A percentile compares a stretch with the other conserved stretches of the same genome.
These are phyloP conservation scores for Coccyzus lansbergi DNA, from an alignment of 2,797 vertebrate species.

Conservation along the genomic window DNA sequence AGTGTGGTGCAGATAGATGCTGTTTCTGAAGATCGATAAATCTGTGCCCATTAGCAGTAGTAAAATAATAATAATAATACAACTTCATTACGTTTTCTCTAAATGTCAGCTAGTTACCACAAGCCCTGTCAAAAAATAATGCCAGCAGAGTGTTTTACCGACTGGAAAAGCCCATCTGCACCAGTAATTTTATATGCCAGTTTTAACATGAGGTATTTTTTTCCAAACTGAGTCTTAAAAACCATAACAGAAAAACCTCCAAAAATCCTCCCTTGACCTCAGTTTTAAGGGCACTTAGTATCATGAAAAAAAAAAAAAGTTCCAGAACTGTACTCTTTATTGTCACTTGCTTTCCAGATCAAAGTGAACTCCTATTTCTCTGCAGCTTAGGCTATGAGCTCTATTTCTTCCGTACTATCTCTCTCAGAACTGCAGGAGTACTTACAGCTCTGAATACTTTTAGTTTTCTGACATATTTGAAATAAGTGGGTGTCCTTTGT, in stretches of 20 bases:
- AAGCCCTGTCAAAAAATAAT: neutral
- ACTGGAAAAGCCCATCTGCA: conserved; percentile 33
- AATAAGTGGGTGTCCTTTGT: neutral
- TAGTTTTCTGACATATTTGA: neutral
- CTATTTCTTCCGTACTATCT: neutral
- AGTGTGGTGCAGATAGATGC: neutral
- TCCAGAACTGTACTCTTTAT: neutral
- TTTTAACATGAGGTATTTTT: conserved; percentile 18
- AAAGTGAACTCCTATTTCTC: conserved; percentile 6
- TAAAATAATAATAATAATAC: neutral
- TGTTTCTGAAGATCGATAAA: neutral
- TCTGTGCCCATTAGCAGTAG: neutral
- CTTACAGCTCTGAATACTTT: neutral
- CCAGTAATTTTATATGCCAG: conserved; percentile 1
- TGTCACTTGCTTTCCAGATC: conserved; percentile 7
- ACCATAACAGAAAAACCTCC: conserved; percentile 7
- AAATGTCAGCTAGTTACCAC: neutral
- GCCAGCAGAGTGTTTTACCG: neutral
- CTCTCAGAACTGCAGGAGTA: neutral
- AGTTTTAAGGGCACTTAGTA: neutral
- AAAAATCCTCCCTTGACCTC: conserved; percentile 28
- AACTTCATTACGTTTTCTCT: neutral
- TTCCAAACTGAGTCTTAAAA: conserved; percentile 26
- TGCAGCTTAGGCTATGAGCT: neutral
- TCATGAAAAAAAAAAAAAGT: conserved; percentile 2